Base-by-base conservation (phyloP, 2,797 vertebrate genomes). In the Heteromormyrus szaboi region DNA sequence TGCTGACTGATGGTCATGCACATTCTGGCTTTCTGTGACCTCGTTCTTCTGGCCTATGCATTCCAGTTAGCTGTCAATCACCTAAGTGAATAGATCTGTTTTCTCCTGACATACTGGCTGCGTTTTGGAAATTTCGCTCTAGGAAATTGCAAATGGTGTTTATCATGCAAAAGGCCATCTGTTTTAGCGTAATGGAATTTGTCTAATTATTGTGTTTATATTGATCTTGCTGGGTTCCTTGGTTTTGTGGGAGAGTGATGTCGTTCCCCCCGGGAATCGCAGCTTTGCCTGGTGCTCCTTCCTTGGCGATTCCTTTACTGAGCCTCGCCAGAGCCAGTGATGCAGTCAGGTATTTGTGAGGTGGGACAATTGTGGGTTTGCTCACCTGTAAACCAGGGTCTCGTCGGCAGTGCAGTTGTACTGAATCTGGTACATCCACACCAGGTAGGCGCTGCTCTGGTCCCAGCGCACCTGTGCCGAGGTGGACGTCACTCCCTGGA, bases 391-490 rank as follows among this genome's bases (percentile, higher is more conserved):
- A 90, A 98, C 95, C 90, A 98, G 96, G 2, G 97, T 96, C 85
- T 98, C 97, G 0, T 98, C 98, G 0, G 94, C 97, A 0, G 97
- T 97, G 95, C 97, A 97, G 96, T 98, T 98, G 93, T 98, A 98
- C 93, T 98, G 98, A 93, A 98, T 97, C 93, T 98, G 98, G 94
- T 97, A 98, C 97, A 98, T 98, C 97, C 98, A 98, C 88, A 98
- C 97, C 0, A 95, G 92, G 25, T 97, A 96, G 2, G 90, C 94
- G 83, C 93, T 93, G 0, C 97, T 96, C 0, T 96, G 93, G 91
- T 95, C 95, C 98, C 98, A 98, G 72, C 95, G 94, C 89, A 98
- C 95, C 93, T 98, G 95, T 68, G 97, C 98, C 0, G 97, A 97
- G 8, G 97, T 97, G 25, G 97, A 96, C 0, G 97, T 98, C 89